A percentile compares a stretch with the other conserved stretches of the same genome.
These are phyloP conservation scores for Plotosus lineatus DNA, from an alignment of 2,113 vertebrate genomes.

Conservation along the genomic window DNA sequence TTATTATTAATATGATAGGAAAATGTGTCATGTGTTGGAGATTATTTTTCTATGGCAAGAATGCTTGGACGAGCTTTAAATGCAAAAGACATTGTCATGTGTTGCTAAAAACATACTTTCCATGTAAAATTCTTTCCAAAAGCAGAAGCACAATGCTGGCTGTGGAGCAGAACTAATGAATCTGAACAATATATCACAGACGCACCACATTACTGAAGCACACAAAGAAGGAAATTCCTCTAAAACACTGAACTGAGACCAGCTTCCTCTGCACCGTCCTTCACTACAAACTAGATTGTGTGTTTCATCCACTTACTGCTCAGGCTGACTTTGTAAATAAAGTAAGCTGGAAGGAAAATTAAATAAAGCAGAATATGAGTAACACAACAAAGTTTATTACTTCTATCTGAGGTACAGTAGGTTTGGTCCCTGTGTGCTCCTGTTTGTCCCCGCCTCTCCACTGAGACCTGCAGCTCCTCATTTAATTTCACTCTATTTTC, in stretches of 20 bases:
- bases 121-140: not conserved
- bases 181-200: constrained; percentile 58
- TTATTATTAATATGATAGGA: no score
- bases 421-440: not conserved
- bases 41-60: not conserved
- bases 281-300: not conserved
- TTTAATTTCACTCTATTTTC: no score
- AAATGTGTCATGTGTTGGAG: not conserved
- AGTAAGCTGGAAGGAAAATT: not conserved
- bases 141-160: constrained; percentile 36
- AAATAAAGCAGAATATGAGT: not conserved
- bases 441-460: not conserved
- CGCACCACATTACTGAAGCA: constrained; percentile 66
- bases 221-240: constrained; percentile 55
- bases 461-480: not conserved
- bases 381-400: not conserved
- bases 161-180: constrained; percentile 69
- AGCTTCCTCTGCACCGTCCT: not conserved
- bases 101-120: not conserved
- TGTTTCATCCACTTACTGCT: not conserved
- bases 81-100: not conserved
- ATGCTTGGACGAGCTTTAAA: not conserved
- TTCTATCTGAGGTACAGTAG: not conserved
- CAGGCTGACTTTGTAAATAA: not conserved
- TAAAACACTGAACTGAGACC: constrained; percentile 26